Evolutionary conservation across 1,140 invertebrate genomes (phyloP).

Genomic region (Cydia amplana): DNA sequence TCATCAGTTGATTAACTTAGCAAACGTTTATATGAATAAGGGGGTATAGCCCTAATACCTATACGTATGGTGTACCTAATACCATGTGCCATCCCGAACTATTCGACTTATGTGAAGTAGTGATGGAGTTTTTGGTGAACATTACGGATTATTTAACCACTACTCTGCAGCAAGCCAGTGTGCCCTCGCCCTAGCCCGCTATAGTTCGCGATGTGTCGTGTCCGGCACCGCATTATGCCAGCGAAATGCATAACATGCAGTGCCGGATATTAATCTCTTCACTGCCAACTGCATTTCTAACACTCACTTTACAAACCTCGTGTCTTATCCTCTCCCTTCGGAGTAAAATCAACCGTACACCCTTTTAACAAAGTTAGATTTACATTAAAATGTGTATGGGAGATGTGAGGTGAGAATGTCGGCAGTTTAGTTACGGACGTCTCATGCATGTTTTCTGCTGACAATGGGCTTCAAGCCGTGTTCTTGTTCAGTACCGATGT

Average conservation of each 20-base stretch:
- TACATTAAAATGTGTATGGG: neutral
- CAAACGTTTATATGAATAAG: too few relatives aligned
- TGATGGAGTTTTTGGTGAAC: too few relatives aligned
- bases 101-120: too few relatives aligned
- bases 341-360: neutral
- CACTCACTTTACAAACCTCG: neutral
- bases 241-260: conserved; percentile 22
- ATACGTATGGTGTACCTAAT: too few relatives aligned
- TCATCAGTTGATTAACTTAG: too few relatives aligned
- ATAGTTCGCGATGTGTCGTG: conserved; percentile 39
- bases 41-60: too few relatives aligned
- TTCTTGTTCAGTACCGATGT: neutral
- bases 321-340: neutral
- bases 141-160: too few relatives aligned
- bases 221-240: conserved; percentile 40
- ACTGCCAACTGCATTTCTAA: conserved; percentile 42
- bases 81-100: too few relatives aligned
- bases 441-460: conserved; percentile 12
- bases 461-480: conserved; percentile 17
- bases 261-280: conserved; percentile 48
- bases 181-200: neutral
- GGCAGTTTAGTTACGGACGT: neutral
- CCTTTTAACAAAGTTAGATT: neutral
- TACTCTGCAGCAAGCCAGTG: neutral
- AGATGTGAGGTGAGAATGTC: neutral